Evolutionary conservation across 1,140 invertebrate species (phyloP), one percentile per base, ranked within the genome.

Genomic region (Plectrocnemia conspersa): DNA sequence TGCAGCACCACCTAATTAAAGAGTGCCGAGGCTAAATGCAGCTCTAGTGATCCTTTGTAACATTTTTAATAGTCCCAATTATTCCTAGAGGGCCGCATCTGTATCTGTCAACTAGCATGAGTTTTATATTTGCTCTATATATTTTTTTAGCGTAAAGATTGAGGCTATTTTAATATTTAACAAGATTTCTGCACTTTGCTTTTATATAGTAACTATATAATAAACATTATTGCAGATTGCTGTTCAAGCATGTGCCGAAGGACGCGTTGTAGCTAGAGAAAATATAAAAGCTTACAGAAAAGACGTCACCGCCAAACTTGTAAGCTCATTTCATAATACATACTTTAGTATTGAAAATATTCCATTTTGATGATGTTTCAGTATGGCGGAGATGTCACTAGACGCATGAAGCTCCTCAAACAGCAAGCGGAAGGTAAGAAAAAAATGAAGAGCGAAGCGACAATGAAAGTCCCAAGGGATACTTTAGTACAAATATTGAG

Each of bases 401-500:
- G 96, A 62, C 82, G 86, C 67, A 90, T 84, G 72, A 98, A 98
- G 70, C 75, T 98, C 16, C 70, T 99, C 9, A 83, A 83, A 58
- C 79, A 86, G 65, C 96, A 99, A 76, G 80, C 85, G 2, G 91
- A 95, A 66, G 94, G 95, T 5, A 98, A 98, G 69, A 91, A 92
- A 68, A 84, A 85, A 72, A 86, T 98, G 86, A 82, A 86, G 66
- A 85, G 85, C 78, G 78, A 96, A 54, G 94, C 92, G 32, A 93
- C 92, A 65, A 88, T 99, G 58, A 80, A 85, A 64, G 74, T 98
- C 57, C 92, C 93, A 5, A 82, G 91, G 72, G 88, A 98, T 66
- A 93, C 91, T 9, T 98, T 98, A 73, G 92, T 98, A 59, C 85
- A 93, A 74, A 82, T 97, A 53, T 70, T 98, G 3, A 93, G 92